Conservation (phyloP, 2,797 vertebrate genomes). For the Jordanella pulchra region DNA sequence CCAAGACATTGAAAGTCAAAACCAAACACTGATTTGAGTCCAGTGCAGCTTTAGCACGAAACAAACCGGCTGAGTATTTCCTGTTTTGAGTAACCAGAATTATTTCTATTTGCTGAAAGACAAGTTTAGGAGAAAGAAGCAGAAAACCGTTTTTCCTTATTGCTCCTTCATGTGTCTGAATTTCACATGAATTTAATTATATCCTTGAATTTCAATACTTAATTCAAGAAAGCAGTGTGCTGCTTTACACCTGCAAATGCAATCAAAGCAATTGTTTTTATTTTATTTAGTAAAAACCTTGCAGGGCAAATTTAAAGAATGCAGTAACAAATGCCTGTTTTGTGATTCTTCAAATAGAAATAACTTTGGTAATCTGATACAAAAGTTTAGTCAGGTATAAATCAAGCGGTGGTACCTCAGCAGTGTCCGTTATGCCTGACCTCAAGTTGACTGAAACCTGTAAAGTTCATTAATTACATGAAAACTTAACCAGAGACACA, state of each 20-base stretch:
- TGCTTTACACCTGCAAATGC: no score
- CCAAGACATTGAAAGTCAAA: not conserved
- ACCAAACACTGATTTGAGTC: not conserved
- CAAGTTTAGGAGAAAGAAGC: not conserved
- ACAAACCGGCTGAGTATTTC: not conserved
- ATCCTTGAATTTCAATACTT: not conserved
- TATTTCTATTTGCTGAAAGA: not conserved
- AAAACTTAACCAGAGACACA: constrained; percentile 58
- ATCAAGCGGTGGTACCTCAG: not conserved
- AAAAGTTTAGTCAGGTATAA: not conserved
- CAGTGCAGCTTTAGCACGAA: not conserved
- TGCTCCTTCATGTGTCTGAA: not conserved
- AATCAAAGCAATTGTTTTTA: no score
- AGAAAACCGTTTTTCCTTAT: no score
- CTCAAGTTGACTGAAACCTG: constrained; percentile 33
- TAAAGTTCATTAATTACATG: constrained; percentile 49
- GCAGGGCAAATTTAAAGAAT: not conserved
- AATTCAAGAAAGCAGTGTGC: not conserved
- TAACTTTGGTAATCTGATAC: not conserved
- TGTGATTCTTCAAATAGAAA: not conserved
- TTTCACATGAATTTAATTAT: not conserved
- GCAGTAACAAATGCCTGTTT: not conserved
- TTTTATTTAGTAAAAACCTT: not conserved
- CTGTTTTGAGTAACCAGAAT: not conserved
- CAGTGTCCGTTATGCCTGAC: constrained; percentile 18